Evolutionary conservation across 2,797 vertebrate genomes (phyloP), one percentile per base, ranked within the genome.

Genomic region (Chiloscyllium punctatum): DNA sequence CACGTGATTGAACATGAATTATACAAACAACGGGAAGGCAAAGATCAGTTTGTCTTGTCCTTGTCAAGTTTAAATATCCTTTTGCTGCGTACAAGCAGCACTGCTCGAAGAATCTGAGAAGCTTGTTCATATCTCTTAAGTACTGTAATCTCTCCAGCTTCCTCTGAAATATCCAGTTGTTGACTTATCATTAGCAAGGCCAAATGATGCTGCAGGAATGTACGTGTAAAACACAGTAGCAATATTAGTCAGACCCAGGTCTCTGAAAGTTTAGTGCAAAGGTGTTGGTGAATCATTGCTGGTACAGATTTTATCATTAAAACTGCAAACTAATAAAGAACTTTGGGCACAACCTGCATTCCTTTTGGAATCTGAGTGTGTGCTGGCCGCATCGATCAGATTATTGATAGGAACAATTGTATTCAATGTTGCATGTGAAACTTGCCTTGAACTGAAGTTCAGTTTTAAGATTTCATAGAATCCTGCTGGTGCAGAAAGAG

Each of bases 21-120:
- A 98, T 97, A 96, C 96, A 98, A 98, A 98, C 98, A 98, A 97
- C 97, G 97, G 97, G 97, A 98, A 96, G 97, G 16, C 25, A 98
- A 98, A 97, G 98, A 98, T 97, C 97, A 98, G 98, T 98, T 98
- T 97, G 98, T 98, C 98, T 98, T 97, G 98, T 98, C 98, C 98
- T 98, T 98, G 98, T 98, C 98, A 98, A 97, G 98, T 97, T 97
- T 98, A 98, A 98, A 97, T 97, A 98, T 99, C 99, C 99, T 99
- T 98, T 98, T 97, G 97, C 97, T 97, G 97, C 97, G 98, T 97
- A 98, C 98, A 99, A 98, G 99, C 98, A 98, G 98, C 98, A 98
- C 99, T 98, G 99, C 98, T 98, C 99, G 98, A 98, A 99, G 98
- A 98, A 98, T 99, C 97, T 98, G 98, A 97, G 97, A 98, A 96